phyloP scores from a whole-genome alignment of 2,888 invertebrate species.

The Volucella bombylans region DNA sequence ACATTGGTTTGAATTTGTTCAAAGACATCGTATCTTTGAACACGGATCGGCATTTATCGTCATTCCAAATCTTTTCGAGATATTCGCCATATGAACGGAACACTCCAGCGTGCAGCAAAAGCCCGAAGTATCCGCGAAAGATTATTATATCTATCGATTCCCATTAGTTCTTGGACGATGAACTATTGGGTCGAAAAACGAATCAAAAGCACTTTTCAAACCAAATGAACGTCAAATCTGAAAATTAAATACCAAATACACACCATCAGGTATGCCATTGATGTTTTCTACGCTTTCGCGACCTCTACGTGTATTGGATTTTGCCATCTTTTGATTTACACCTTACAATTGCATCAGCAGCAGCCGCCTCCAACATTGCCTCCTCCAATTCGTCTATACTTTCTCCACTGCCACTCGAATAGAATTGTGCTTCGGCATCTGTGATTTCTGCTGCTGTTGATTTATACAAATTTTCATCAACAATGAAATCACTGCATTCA shows the following conservation, averaged over 20 bases:
- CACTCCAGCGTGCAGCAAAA: neutral
- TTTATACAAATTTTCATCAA: neutral
- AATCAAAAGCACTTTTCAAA: neutral
- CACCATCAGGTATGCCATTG: neutral
- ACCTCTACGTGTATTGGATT: neutral
- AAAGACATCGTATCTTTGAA: neutral
- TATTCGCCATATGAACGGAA: neutral
- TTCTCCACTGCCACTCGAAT: no score
- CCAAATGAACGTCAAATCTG: neutral
- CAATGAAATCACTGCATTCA: neutral
- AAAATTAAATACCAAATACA: neutral
- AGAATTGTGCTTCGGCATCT: neutral
- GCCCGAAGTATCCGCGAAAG: neutral
- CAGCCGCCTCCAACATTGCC: neutral
- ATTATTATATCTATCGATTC: neutral
- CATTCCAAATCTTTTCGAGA: neutral
- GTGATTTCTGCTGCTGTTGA: neutral
- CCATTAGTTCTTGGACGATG: no score
- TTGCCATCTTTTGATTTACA: neutral
- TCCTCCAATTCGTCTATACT: no score
- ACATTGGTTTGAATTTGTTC: neutral
- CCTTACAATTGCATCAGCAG: neutral
- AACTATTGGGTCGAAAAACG: neutral
- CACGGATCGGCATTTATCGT: neutral
- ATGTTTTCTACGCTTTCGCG: neutral